These are phyloP conservation scores for Linepithema humile DNA, from an alignment of 1,140 invertebrate species.

Conservation along the genomic window DNA sequence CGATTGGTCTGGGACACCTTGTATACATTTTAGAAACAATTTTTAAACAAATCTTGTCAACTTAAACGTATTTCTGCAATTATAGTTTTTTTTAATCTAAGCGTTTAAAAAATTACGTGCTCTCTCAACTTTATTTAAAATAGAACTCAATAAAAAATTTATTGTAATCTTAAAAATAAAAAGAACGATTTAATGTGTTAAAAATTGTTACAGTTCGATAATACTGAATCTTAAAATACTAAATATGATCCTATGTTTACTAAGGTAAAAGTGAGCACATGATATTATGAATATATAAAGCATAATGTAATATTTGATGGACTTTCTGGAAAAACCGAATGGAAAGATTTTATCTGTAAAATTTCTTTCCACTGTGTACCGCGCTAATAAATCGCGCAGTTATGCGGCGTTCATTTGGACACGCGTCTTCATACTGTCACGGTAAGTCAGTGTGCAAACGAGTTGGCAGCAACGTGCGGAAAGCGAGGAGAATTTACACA, in stretches of 20 bases:
- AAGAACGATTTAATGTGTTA: background rate
- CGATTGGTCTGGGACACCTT: no score
- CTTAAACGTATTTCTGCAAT: no score
- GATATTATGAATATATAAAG: background rate
- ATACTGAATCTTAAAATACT: no score
- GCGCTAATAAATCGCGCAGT: conserved; percentile 25
- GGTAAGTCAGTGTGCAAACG: conserved; percentile 22
- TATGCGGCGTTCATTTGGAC: background rate
- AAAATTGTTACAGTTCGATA: no score
- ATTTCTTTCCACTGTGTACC: background rate
- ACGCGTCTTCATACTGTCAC: background rate
- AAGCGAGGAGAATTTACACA: conserved; percentile 36
- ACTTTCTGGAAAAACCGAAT: background rate
- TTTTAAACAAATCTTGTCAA: no score
- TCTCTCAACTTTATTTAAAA: background rate
- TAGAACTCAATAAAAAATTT: no score
- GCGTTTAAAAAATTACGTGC: background rate
- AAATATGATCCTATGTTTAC: no score
- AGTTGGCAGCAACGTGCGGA: conserved; percentile 30
- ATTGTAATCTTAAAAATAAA: background rate
- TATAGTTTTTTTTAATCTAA: background rate
- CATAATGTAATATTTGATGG: background rate
- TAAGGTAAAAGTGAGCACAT: no score
- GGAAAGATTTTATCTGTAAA: conserved; percentile 20
- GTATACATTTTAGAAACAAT: no score